These are phyloP conservation scores for Coracias cyanogaster DNA, from an alignment of 2,797 vertebrate species.

Conservation along the genomic window DNA sequence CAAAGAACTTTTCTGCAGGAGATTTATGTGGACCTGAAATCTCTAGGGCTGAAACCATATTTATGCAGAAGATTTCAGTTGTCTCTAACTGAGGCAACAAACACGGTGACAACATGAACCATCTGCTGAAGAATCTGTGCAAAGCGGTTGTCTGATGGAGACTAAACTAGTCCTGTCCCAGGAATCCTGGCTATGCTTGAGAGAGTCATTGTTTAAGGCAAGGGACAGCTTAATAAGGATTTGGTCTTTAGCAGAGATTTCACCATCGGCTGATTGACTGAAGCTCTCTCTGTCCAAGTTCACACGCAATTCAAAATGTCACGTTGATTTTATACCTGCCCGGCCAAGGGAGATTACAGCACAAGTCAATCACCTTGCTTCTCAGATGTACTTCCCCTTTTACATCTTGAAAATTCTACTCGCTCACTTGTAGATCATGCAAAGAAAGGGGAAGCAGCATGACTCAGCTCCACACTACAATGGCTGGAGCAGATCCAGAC, in stretches of 20 bases:
- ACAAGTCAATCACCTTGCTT: background rate
- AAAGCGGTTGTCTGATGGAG: background rate
- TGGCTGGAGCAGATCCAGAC: conserved; percentile 57
- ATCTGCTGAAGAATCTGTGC: background rate
- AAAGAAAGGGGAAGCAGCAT: conserved; percentile 63
- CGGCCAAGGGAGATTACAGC: background rate
- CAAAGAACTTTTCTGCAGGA: background rate
- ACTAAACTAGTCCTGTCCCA: background rate
- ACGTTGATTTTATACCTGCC: background rate
- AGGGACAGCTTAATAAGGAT: background rate
- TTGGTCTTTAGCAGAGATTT: conserved; percentile 6
- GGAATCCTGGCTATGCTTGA: background rate
- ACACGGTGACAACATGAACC: background rate
- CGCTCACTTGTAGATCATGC: conserved; percentile 16
- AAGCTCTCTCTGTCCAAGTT: background rate
- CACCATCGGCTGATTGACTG: background rate
- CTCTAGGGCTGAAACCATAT: background rate
- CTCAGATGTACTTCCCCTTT: background rate
- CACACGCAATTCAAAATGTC: background rate
- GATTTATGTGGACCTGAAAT: background rate
- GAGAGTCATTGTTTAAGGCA: background rate
- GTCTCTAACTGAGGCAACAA: background rate
- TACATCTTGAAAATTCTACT: conserved; percentile 41
- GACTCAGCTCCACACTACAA: conserved; percentile 69
- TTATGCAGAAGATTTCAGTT: background rate